These are phyloP conservation scores for Ondatra zibethicus DNA, from an alignment of 2,113 vertebrate genomes.

Conservation along the genomic window DNA sequence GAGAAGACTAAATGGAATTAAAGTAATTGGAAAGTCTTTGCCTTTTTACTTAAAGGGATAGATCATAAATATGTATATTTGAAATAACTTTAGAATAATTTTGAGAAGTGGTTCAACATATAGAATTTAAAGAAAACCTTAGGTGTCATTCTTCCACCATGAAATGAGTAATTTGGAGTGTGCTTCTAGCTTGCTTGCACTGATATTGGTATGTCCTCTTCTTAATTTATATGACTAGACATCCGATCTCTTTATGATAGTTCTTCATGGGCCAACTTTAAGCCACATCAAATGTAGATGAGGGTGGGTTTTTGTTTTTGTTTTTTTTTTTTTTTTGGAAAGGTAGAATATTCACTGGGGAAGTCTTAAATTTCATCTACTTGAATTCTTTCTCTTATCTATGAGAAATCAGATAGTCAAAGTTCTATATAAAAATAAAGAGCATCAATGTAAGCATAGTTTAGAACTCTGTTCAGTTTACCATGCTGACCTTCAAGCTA, in stretches of 20 bases:
- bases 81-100: slow-evolving; percentile 27
- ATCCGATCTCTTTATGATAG: not conserved
- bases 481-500: not conserved
- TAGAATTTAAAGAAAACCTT: slow-evolving; percentile 5
- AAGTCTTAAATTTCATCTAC: not conserved
- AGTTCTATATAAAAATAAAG: not conserved
- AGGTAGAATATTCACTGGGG: not conserved
- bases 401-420: not conserved
- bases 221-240: not conserved
- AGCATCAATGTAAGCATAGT: not conserved
- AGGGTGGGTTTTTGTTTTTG: not conserved
- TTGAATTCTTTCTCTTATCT: not conserved
- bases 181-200: not conserved
- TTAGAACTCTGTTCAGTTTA: not conserved
- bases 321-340: not conserved
- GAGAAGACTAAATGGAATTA: not conserved
- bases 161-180: not conserved
- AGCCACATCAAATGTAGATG: not conserved
- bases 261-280: not conserved
- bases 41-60: not conserved
- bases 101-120: not conserved
- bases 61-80: not conserved
- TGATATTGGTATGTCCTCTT: not conserved
- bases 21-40: not conserved
- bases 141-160: not conserved